Conservation (phyloP, 92 coral and sea anemone genomes). For the Porites divaricata region DNA sequence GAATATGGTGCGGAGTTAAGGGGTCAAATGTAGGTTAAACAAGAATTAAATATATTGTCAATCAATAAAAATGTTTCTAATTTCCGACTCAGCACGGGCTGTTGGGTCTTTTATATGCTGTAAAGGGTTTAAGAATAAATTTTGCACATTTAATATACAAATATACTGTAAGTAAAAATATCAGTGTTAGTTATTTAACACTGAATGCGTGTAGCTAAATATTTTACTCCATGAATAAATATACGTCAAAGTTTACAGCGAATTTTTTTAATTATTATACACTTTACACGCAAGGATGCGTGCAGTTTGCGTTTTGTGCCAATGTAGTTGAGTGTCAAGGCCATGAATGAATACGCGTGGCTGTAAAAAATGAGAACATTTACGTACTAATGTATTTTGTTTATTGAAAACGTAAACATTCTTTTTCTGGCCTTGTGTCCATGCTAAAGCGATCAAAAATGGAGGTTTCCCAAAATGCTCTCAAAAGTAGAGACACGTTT, state of each 20-base stretch:
- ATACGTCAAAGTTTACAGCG: not conserved
- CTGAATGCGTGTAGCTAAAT: not conserved
- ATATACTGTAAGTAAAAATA: not conserved
- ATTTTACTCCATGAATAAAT: not conserved
- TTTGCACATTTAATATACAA: conserved; percentile 14
- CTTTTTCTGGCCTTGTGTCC: too few species aligned
- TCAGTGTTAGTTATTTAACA: conserved; percentile 1
- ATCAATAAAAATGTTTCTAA: not conserved
- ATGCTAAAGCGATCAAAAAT: too few species aligned
- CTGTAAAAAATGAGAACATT: not conserved
- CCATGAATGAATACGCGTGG: not conserved
- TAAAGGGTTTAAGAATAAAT: conserved; percentile 6
- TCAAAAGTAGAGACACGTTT: too few species aligned
- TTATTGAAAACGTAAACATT: too few species aligned
- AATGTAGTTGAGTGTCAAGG: too few species aligned
- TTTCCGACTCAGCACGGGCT: not conserved
- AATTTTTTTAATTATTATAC: not conserved
- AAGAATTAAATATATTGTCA: not conserved
- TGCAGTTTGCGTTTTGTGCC: not conserved
- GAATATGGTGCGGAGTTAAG: not conserved
- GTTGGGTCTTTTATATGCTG: conserved; percentile 18
- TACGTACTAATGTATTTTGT: not conserved
- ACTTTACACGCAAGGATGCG: not conserved
- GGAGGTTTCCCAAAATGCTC: too few species aligned
- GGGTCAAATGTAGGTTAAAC: not conserved